Percentiles rank a stretch among this genome's conserved stretches.
These are phyloP conservation scores for Emesis furor DNA, from an alignment of 2,888 invertebrate species.

Conservation along the genomic window DNA sequence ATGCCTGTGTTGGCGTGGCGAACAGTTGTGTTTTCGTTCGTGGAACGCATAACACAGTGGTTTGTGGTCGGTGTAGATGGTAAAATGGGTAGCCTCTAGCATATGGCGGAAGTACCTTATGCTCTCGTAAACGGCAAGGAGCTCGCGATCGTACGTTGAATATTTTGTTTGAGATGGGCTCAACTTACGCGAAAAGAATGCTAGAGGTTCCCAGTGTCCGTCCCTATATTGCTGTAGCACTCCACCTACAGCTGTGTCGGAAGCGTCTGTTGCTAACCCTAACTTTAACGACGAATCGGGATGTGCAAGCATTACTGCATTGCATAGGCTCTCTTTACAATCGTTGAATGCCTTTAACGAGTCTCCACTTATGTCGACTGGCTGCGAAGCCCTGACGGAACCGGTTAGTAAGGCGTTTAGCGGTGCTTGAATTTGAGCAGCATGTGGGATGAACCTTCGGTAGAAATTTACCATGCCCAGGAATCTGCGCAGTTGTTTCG, in stretches of 20 bases:
- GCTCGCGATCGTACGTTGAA: not conserved
- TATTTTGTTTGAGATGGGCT: not conserved
- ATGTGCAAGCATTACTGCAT: not conserved
- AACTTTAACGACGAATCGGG: not conserved
- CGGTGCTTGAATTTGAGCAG: not conserved
- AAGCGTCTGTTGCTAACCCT: not conserved
- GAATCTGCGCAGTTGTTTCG: conserved; percentile 67
- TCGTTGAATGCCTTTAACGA: not conserved
- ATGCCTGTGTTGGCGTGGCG: not conserved
- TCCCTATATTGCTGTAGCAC: not conserved
- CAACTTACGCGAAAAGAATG: not conserved
- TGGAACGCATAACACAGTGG: not conserved
- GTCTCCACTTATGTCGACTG: not conserved
- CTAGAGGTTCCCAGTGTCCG: not conserved
- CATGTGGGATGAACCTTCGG: not conserved
- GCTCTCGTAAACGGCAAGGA: not conserved
- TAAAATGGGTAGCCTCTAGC: not conserved
- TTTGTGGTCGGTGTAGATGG: not conserved
- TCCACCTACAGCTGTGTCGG: not conserved
- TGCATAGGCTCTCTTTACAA: not conserved
- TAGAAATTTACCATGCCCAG: conserved; percentile 28
- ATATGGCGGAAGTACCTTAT: not conserved
- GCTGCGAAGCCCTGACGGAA: not conserved
- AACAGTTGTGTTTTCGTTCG: not conserved
- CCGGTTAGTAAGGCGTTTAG: not conserved